phyloP scores from a whole-genome alignment of 2,113 vertebrate genomes.

The Synodontis membranacea region DNA sequence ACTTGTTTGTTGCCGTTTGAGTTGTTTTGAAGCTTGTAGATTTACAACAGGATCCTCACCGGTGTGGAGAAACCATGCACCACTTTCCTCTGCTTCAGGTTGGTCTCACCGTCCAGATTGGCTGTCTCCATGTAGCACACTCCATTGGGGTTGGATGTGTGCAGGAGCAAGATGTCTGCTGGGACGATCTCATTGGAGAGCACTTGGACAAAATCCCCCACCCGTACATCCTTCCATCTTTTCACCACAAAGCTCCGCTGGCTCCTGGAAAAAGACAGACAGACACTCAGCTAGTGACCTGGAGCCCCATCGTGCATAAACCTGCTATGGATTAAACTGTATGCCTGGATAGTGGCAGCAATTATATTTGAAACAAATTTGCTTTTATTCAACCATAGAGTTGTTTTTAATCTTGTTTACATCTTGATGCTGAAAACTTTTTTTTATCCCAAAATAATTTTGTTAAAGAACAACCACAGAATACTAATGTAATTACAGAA shows the following conservation, averaged over 20 bases:
- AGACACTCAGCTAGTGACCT: slow-evolving; percentile 7
- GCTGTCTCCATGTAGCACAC: slow-evolving; percentile 88
- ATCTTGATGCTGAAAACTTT: background rate
- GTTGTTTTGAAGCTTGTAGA: background rate
- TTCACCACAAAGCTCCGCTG: slow-evolving; percentile 74
- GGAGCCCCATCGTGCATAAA: slow-evolving; percentile 5
- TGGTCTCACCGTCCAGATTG: slow-evolving; percentile 93
- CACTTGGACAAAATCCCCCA: slow-evolving; percentile 90
- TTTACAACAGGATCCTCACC: slow-evolving; percentile 56
- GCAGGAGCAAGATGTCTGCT: slow-evolving; percentile 87
- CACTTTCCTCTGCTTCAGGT: slow-evolving; percentile 84
- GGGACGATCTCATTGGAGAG: slow-evolving; percentile 86
- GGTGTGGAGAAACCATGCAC: slow-evolving; percentile 59
- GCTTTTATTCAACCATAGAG: background rate
- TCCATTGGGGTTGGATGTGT: slow-evolving; percentile 82
- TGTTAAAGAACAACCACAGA: background rate
- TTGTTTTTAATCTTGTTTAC: background rate
- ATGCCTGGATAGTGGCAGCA: background rate
- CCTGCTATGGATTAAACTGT: background rate
- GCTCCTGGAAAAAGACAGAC: slow-evolving; percentile 68
- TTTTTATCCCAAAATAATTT: background rate
- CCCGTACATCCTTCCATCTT: slow-evolving; percentile 86
- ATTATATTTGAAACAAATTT: background rate
- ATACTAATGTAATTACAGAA: background rate
- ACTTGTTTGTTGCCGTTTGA: background rate